Evolutionary conservation across 92 coral and sea anemone species (phyloP).

Genomic region (Galaxea fascicularis): DNA sequence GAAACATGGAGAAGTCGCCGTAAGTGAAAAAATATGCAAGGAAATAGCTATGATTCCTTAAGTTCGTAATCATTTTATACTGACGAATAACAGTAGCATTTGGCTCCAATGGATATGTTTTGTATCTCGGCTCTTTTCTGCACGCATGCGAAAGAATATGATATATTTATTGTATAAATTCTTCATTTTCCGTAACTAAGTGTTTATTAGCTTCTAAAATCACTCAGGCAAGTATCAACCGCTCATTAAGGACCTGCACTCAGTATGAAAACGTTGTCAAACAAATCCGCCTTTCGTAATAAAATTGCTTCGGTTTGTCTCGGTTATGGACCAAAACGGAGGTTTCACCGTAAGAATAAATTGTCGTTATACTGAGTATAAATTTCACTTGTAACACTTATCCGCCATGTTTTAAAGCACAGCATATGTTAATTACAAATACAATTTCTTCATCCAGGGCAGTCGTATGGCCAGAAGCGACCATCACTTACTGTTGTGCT

Average conservation of each 20-base stretch:
- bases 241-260: not conserved
- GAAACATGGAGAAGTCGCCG: conserved; percentile 29
- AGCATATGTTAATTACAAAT: not conserved
- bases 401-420: conserved; percentile 32
- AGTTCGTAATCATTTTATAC: not conserved
- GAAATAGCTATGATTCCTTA: not conserved
- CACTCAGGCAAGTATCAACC: not conserved
- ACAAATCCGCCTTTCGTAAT: not conserved
- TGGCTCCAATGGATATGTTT: not conserved
- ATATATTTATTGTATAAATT: not conserved
- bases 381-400: not conserved
- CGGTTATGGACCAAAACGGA: not conserved
- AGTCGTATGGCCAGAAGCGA: conserved; percentile 86
- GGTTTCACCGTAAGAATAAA: not conserved
- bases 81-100: too few relatives aligned
- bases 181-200: not conserved
- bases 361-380: not conserved
- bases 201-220: not conserved
- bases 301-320: not conserved
- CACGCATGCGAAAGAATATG: not conserved
- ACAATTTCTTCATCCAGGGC: conserved; percentile 57
- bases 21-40: not conserved
- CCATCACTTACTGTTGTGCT: conserved; percentile 88
- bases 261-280: not conserved
- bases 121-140: not conserved